Percentiles rank a stretch among this genome's conserved stretches.
Evolutionary conservation across 1,140 invertebrate genomes (phyloP).

Genomic region (Triops longicaudatus): DNA sequence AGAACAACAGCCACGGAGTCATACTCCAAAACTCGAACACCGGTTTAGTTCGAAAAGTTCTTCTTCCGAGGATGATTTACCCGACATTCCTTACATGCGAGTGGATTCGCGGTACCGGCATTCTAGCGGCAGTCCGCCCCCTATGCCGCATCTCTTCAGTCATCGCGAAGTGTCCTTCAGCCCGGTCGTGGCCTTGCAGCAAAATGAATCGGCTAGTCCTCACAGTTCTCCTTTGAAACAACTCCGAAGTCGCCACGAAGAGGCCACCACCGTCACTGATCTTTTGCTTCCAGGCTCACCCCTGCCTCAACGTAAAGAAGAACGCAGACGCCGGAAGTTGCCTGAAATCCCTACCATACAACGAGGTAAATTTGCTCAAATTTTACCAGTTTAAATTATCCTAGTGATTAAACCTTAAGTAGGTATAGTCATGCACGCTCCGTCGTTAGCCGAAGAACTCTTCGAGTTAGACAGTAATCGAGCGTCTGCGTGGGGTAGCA

Average conservation of each 20-base stretch:
- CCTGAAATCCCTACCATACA: conserved; percentile 68
- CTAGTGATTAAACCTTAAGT: background rate
- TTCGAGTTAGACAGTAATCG: conserved; percentile 32
- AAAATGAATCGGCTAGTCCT: background rate
- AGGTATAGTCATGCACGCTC: conserved; percentile 26
- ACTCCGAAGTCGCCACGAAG: background rate
- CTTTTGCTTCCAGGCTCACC: background rate
- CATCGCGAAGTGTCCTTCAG: conserved; percentile 9
- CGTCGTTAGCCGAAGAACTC: conserved; percentile 62
- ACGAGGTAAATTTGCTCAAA: background rate
- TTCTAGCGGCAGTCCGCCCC: background rate
- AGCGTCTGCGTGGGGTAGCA: background rate
- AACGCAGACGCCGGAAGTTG: conserved; percentile 63
- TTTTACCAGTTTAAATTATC: background rate
- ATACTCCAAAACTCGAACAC: background rate
- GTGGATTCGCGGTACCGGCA: conserved; percentile 4
- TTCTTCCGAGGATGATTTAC: background rate
- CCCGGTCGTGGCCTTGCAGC: background rate
- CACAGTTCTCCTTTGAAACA: background rate
- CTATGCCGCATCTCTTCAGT: conserved; percentile 6
- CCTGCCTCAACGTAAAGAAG: conserved; percentile 35
- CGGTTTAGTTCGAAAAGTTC: conserved; percentile 4
- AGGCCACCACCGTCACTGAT: background rate
- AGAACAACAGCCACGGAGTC: background rate
- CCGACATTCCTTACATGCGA: background rate